Base-by-base conservation (phyloP, 2,888 invertebrate species). In the Caprella mutica region DNA sequence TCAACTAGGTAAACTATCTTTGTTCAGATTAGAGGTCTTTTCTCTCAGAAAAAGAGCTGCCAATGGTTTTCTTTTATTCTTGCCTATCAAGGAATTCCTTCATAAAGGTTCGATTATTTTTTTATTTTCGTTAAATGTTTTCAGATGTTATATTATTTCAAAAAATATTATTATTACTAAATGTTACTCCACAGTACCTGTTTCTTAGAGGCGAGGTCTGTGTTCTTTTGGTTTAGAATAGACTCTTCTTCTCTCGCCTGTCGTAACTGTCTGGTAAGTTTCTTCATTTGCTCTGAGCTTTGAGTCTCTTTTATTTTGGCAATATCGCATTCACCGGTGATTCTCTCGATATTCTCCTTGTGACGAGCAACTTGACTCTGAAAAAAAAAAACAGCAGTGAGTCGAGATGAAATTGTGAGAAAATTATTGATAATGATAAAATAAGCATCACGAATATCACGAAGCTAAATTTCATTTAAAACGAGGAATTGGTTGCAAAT, bases 241-340 rank as follows among this genome's bases (percentile, higher is more conserved):
- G 65, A 59, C 29, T 66, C 60, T 59, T 69, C 68, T 33, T 69
- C 69, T 59, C 67, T 69, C 46, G 83, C 79, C 68, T 91, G 85
- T 61, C 84, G 82, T 26, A 82, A 80, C 66, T 81, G 77, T 79
- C 65, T 83, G 78, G 67, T 84, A 74, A 53, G 81, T 70, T 86
- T 83, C 68, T 89, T 81, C 35, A 82, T 77, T 57, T 81, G 80
- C 67, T 93, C 93, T 61, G 86, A 85, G 1, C 85, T 80, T 55
- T 79, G 80, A 67, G 82, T 80, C 69, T 92, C 92, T 46, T 84
- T 80, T 6, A 80, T 77, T 65, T 85, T 78, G 0, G 84, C 79
- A 29, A 80, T 74, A 1, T 79, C 79, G 2, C 85, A 78, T 69
- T 93, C 92, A 2, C 78, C 78, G 68, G 82, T 82, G 33, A 83